phyloP scores from a whole-genome alignment of 2,113 vertebrate species.

The Malurus elegans region DNA sequence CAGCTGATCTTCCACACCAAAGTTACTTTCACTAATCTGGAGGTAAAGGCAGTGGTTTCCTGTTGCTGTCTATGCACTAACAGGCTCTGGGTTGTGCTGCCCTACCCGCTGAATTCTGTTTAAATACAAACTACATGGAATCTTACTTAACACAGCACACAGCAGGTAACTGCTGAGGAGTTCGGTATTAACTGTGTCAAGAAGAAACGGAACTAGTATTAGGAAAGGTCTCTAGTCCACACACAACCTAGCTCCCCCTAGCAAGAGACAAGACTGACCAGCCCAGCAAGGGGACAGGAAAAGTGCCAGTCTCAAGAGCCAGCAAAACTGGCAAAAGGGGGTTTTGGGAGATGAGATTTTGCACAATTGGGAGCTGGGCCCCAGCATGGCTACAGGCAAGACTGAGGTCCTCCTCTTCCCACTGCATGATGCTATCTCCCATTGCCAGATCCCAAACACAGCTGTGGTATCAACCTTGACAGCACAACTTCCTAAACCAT shows the following conservation, averaged over 20 bases:
- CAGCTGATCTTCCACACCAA: not conserved
- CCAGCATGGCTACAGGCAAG: not conserved
- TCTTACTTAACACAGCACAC: not conserved
- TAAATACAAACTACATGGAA: not conserved
- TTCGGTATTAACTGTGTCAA: not conserved
- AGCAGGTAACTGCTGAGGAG: not conserved
- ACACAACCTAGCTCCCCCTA: not conserved
- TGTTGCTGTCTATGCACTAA: not conserved
- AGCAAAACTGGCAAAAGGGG: not conserved
- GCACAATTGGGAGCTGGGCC: not conserved
- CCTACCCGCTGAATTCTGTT: not conserved
- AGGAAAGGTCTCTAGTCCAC: not conserved
- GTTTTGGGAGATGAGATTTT: not conserved
- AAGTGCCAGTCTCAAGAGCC: not conserved
- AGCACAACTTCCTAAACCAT: not conserved
- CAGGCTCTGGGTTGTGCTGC: not conserved
- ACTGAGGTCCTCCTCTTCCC: not conserved
- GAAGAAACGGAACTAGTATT: not conserved
- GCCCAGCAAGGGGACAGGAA: not conserved
- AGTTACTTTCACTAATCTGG: not conserved
- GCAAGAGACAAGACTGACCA: not conserved
- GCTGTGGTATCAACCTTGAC: not conserved
- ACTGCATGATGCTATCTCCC: not conserved
- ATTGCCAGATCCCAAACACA: not conserved
- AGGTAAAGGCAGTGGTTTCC: not conserved